Evolutionary conservation across 2,113 vertebrate genomes (phyloP).

Genomic region (Grammomys surdaster): DNA sequence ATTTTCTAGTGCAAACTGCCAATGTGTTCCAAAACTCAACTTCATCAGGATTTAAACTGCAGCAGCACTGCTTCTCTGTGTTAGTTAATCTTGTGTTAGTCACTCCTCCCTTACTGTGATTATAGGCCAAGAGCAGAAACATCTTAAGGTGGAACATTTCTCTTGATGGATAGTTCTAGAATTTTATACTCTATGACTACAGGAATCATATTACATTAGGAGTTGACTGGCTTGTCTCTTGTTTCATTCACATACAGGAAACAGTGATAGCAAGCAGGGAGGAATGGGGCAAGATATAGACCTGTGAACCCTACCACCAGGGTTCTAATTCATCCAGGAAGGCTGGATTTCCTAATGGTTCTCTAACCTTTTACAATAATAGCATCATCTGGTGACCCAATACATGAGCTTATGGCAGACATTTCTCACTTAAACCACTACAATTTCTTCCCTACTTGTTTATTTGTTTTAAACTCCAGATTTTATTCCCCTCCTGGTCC

Average conservation of each 20-base stretch:
- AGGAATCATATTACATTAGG: background rate
- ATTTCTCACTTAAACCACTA: background rate
- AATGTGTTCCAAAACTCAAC: background rate
- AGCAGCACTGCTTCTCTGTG: background rate
- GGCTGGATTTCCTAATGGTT: background rate
- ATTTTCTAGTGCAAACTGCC: background rate
- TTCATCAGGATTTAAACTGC: background rate
- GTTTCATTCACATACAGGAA: background rate
- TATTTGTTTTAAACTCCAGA: too few species aligned
- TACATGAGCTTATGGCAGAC: background rate
- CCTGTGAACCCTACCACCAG: background rate
- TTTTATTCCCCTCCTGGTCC: too few species aligned
- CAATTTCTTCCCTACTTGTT: too few species aligned
- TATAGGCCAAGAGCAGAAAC: background rate
- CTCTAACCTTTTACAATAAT: background rate
- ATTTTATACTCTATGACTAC: background rate
- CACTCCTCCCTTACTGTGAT: background rate
- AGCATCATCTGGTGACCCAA: background rate
- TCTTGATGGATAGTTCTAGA: background rate
- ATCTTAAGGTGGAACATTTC: background rate
- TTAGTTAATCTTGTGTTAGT: background rate
- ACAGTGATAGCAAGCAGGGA: background rate
- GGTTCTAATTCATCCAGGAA: background rate
- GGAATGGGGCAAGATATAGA: background rate
- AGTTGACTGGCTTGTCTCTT: background rate